Conservation (phyloP, 2,888 invertebrate genomes). For the Rhagonycha fulva region DNA sequence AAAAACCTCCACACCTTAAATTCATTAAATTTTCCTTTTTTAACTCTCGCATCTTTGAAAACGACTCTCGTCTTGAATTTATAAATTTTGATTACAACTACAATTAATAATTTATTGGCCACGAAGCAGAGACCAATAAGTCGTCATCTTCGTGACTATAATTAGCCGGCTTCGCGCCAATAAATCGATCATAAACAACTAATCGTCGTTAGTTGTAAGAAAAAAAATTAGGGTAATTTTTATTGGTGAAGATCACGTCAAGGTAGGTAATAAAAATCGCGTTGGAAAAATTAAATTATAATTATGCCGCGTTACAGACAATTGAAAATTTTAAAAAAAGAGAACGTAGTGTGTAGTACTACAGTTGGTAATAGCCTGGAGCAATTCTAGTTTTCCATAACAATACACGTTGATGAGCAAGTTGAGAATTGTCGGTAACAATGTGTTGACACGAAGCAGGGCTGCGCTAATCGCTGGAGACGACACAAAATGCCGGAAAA, state of each 20-base stretch:
- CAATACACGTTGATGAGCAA: conserved; percentile 29
- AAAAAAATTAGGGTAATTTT: not conserved
- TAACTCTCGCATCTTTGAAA: not conserved
- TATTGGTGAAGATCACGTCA: not conserved
- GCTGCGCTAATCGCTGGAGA: conserved; percentile 34
- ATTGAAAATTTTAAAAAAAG: not conserved
- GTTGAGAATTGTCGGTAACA: conserved; percentile 24
- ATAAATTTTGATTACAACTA: not conserved
- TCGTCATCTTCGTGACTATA: not conserved
- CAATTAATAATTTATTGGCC: not conserved
- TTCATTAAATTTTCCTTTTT: not conserved
- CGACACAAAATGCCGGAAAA: conserved; percentile 34
- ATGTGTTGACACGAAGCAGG: conserved; percentile 30
- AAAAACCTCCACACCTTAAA: not conserved
- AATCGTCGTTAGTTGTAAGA: not conserved
- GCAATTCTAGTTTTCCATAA: conserved; percentile 29
- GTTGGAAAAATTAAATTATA: not conserved
- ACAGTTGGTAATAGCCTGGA: conserved; percentile 17
- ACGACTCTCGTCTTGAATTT: not conserved
- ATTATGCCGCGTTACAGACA: not conserved
- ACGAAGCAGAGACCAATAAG: not conserved
- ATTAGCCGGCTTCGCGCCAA: not conserved
- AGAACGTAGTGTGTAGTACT: not conserved
- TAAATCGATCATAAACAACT: not conserved
- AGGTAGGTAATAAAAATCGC: not conserved